Conservation (phyloP, 2,113 vertebrate genomes). For the Rallus limicola region DNA sequence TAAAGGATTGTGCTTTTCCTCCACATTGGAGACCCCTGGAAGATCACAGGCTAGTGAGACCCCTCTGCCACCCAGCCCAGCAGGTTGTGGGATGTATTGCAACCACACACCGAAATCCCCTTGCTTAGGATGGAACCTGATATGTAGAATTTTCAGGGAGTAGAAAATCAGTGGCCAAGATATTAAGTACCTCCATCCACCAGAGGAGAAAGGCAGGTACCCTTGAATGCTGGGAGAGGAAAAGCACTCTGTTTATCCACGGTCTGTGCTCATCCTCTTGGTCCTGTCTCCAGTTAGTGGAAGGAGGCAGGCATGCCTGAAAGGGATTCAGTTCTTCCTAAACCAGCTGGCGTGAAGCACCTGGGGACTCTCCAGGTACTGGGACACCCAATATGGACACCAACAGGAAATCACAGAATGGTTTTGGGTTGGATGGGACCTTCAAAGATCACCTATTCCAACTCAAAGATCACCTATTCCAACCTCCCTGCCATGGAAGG, state of each 20-base stretch:
- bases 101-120: background rate
- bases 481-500: too few species aligned
- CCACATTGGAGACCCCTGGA: fast-evolving
- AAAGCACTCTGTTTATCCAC: background rate
- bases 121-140: background rate
- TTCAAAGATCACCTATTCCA: too few species aligned
- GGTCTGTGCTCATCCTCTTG: background rate
- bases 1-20: background rate
- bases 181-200: fast-evolving
- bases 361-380: background rate
- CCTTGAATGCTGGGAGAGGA: background rate
- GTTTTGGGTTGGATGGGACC: too few species aligned
- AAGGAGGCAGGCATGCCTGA: background rate
- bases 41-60: background rate
- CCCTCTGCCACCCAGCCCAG: background rate
- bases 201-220: background rate
- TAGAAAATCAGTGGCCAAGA: background rate
- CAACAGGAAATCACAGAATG: too few species aligned
- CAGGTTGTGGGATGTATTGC: fast-evolving
- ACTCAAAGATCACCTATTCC: too few species aligned
- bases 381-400: too few species aligned
- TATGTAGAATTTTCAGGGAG: background rate
- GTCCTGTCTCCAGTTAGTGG: background rate
- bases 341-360: background rate
- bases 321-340: background rate